Conservation (phyloP, 2,888 invertebrate genomes). For the Rhaphigaster nebulosa region DNA sequence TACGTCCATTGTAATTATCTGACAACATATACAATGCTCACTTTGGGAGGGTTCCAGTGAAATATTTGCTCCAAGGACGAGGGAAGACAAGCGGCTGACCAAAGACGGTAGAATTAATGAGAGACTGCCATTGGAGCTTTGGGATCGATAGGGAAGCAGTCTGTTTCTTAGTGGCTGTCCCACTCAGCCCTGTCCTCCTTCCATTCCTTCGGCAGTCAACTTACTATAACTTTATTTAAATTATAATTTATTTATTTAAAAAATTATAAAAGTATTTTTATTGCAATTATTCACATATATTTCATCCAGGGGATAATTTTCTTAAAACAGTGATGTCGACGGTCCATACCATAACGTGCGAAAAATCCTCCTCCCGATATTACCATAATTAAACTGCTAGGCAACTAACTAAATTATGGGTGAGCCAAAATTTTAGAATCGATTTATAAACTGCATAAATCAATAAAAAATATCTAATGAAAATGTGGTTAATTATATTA, state of each 20-base stretch:
- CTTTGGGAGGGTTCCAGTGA: not conserved
- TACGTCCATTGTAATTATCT: not conserved
- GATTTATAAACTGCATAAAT: no score
- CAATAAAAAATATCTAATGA: no score
- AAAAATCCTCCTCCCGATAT: no score
- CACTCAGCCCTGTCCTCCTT: not conserved
- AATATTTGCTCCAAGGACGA: not conserved
- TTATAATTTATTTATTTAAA: not conserved
- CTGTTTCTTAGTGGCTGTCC: conserved; percentile 15
- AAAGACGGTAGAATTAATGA: conserved; percentile 32
- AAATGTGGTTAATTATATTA: no score
- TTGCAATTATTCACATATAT: not conserved
- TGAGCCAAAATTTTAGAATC: no score
- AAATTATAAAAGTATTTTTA: not conserved
- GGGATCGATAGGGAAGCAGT: not conserved
- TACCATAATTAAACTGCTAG: no score
- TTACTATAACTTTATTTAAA: not conserved
- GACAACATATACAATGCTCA: not conserved
- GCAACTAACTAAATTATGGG: no score
- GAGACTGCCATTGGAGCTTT: not conserved
- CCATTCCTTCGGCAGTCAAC: not conserved
- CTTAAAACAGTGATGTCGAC: not conserved
- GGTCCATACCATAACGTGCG: no score
- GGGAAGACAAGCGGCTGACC: not conserved
- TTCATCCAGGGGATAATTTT: not conserved